Evolutionary conservation across 2,888 invertebrate genomes (phyloP).

Genomic region (Chloroclysta siterata): DNA sequence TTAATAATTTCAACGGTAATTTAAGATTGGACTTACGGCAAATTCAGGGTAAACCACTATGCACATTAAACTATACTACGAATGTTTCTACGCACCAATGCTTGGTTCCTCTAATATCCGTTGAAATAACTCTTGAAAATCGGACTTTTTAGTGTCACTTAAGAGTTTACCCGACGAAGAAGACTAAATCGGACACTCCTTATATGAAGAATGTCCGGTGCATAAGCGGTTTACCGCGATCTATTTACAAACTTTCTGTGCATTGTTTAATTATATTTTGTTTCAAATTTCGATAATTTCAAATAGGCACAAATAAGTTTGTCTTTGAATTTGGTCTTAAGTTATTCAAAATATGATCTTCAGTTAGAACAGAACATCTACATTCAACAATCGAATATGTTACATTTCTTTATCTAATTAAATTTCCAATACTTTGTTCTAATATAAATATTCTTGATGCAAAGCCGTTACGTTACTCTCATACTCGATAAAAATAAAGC

Average conservation of each 20-base stretch:
- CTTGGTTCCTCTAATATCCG: too few species aligned
- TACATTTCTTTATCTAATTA: constrained; percentile 53
- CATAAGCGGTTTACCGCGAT: constrained; percentile 47
- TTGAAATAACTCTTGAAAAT: too few species aligned
- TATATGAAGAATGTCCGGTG: too few species aligned
- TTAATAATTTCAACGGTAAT: constrained; percentile 55
- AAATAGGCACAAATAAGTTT: constrained; percentile 17
- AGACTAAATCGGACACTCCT: too few species aligned
- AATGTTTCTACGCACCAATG: constrained; percentile 54
- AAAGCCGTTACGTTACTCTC: constrained; percentile 62
- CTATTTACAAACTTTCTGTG: constrained; percentile 20
- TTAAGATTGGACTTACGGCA: constrained; percentile 49
- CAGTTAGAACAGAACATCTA: constrained; percentile 46
- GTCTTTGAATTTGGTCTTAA: constrained; percentile 53
- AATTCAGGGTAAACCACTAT: constrained; percentile 53
- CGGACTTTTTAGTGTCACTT: too few species aligned
- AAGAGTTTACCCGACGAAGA: too few species aligned
- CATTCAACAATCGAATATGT: constrained; percentile 47
- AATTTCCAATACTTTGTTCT: constrained; percentile 40
- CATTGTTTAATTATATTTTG: constrained; percentile 6
- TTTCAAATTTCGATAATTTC: not conserved
- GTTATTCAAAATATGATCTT: constrained; percentile 46
- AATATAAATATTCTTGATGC: constrained; percentile 46
- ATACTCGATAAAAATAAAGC: constrained; percentile 68
- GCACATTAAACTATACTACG: constrained; percentile 54